phyloP scores from a whole-genome alignment of 2,113 vertebrate species.

The Meriones unguiculatus region DNA sequence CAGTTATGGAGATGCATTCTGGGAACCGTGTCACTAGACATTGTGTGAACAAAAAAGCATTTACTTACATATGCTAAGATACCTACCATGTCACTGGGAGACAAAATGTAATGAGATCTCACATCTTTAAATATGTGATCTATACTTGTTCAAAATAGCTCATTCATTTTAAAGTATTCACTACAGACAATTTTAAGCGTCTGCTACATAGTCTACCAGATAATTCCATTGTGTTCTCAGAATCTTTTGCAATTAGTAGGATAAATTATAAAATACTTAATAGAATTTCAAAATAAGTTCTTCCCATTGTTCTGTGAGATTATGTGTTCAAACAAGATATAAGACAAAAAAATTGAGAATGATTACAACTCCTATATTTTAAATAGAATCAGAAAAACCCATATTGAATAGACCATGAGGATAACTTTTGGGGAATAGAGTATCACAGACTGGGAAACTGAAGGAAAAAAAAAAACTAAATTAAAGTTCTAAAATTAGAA shows the following conservation, averaged over 20 bases:
- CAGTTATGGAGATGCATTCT: background rate
- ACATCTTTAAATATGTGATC: background rate
- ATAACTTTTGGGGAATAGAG: background rate
- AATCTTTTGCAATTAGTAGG: background rate
- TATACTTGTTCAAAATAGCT: background rate
- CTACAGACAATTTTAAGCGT: background rate
- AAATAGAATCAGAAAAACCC: background rate
- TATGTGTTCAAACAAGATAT: conserved; percentile 8
- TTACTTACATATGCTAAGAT: background rate
- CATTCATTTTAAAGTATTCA: conserved; percentile 1
- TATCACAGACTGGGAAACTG: background rate
- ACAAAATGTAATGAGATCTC: background rate
- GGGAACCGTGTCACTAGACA: background rate
- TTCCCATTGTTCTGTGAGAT: background rate
- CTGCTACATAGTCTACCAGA: background rate
- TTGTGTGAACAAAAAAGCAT: no score
- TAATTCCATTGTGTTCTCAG: conserved; percentile 18
- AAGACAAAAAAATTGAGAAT: background rate
- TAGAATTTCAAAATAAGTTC: background rate
- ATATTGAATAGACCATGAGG: background rate
- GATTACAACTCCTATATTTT: background rate
- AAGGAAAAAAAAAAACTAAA: background rate
- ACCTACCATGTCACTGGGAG: background rate
- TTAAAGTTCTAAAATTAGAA: background rate
- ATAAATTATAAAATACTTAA: conserved; percentile 19